Base-by-base conservation (phyloP, 2,113 vertebrate species). In the Candoia aspera region DNA sequence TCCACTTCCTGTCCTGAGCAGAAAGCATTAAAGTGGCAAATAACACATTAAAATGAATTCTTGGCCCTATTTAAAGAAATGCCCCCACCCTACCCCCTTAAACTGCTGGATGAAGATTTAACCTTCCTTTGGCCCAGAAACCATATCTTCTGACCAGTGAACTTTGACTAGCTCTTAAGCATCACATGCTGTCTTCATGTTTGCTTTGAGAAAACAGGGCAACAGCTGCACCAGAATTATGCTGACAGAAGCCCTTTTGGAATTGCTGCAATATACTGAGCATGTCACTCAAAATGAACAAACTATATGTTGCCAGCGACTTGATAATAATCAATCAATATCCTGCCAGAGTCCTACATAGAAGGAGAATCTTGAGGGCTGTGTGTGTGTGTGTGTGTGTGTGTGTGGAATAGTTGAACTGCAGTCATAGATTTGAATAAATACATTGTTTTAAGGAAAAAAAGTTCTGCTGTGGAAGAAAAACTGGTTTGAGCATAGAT, bases 131-230 rank as follows among this genome's bases (percentile, higher is more conserved):
- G 84, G 62, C 53, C 91, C 62, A 15, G 54, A n/a, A 55, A n/a
- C 8, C 12, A 1, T 83, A 23, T 49, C 64, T 60, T 42, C 53
- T 49, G 86, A 9, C 37, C 37, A 29, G 64, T 49, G 64, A 92
- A 55, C 91, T 92, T 92, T 88, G 90, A 29, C 58, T 37, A 23
- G 53, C 91, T 59, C 64, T 19, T 26, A 42, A 73, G 11, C 6
- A 21, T 88, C 86, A 92, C 91, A 83, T 88, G 91, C 10, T 13
- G 54, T 13, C 37, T 54, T 68, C 24, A 1, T 88, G 12, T 92
- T 92, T 92, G 68, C 68, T 92, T 88, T 83, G 86, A 59, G 54
- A 46, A 59, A 83, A 13, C 37, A 2, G 37, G 15, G n/a, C 9
- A 12, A 26, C 8, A 55, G n/a, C n/a, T 9, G n/a, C 21, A 42